Conservation (phyloP, 1,140 invertebrate genomes). For the Calosoma granatense region DNA sequence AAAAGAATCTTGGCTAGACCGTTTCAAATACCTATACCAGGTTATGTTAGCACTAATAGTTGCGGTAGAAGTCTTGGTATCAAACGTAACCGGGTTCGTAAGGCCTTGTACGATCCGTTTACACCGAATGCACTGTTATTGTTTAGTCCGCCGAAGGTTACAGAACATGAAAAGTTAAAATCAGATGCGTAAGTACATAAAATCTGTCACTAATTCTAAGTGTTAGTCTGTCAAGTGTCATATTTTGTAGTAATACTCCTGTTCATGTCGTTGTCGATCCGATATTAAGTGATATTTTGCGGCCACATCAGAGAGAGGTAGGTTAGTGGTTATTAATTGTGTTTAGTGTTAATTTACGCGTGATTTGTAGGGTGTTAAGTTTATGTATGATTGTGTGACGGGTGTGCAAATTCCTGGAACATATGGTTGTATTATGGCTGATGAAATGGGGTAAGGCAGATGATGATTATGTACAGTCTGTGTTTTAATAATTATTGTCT, state of each 20-base stretch:
- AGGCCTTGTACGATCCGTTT: conserved; percentile 85
- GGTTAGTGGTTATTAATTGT: conserved; percentile 14
- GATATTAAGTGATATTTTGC: conserved; percentile 73
- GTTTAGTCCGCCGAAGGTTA: conserved; percentile 71
- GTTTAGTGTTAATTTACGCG: conserved; percentile 9
- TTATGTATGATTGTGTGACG: conserved; percentile 99
- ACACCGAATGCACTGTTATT: conserved; percentile 89
- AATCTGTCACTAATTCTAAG: background rate
- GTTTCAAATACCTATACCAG: conserved; percentile 90
- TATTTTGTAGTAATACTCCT: conserved; percentile 45
- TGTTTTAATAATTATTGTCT: conserved; percentile 4
- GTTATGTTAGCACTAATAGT: conserved; percentile 69
- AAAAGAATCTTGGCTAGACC: conserved; percentile 75
- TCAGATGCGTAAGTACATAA: conserved; percentile 43
- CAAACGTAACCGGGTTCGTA: conserved; percentile 52
- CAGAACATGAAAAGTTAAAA: conserved; percentile 78
- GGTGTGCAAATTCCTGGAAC: conserved; percentile 79
- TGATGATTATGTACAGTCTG: background rate
- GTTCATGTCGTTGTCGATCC: conserved; percentile 96
- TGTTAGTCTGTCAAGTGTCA: background rate
- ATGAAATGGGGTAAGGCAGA: conserved; percentile 79
- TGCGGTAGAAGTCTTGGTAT: conserved; percentile 53
- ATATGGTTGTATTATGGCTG: conserved; percentile 96
- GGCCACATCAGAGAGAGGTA: conserved; percentile 95
- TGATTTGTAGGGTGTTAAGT: conserved; percentile 76